phyloP scores from a whole-genome alignment of 2,888 invertebrate genomes.

The Allophyes oxyacanthae region DNA sequence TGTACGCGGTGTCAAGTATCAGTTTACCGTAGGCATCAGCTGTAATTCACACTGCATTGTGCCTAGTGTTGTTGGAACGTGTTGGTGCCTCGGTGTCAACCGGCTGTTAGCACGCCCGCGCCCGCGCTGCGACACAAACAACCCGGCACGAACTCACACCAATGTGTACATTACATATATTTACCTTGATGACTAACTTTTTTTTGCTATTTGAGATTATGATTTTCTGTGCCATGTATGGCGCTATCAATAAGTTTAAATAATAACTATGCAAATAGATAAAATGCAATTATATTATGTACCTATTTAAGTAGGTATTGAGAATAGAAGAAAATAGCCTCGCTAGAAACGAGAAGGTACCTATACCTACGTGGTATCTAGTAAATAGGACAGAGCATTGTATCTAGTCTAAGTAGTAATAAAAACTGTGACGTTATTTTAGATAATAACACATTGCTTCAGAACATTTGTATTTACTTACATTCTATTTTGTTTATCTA shows the following conservation, averaged over 20 bases:
- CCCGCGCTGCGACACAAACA: conserved; percentile 79
- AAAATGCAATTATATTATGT: conserved; percentile 6
- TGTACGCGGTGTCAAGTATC: conserved; percentile 71
- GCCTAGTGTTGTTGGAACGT: conserved; percentile 61
- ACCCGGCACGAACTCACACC: conserved; percentile 64
- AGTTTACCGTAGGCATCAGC: conserved; percentile 76
- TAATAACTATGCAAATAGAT: conserved; percentile 9
- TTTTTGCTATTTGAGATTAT: conserved; percentile 47
- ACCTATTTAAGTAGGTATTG: not conserved
- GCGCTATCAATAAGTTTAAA: conserved; percentile 20
- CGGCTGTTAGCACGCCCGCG: conserved; percentile 64
- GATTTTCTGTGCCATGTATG: conserved; percentile 47
- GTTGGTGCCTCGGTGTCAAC: conserved; percentile 71
- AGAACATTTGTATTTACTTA: no score
- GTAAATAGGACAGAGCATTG: no score
- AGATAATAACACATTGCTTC: no score
- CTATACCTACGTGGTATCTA: no score
- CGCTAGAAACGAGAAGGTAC: no score
- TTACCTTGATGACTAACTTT: conserved; percentile 46
- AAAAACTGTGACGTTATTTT: no score
- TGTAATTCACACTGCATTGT: conserved; percentile 78
- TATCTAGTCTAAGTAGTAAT: no score
- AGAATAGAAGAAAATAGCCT: not conserved
- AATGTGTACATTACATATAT: conserved; percentile 63
- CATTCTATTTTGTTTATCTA: no score